Evolutionary conservation across 2,797 vertebrate genomes (phyloP).

Genomic region (Ispidina picta): DNA sequence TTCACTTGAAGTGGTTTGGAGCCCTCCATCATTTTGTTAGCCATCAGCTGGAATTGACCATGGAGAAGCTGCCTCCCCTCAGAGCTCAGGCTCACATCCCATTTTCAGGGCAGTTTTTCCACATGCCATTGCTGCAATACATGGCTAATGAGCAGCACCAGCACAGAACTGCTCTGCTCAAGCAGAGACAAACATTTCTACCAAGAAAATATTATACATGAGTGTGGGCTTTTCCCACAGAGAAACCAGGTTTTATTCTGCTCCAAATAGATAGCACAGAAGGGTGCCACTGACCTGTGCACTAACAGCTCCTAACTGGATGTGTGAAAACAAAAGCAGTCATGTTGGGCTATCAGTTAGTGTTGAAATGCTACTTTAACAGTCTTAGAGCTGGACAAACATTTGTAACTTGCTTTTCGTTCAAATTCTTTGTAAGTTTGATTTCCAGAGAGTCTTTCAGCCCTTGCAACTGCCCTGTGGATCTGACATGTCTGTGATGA

Average conservation of each 20-base stretch:
- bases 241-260: not conserved
- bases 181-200: not conserved
- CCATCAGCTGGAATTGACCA: not conserved
- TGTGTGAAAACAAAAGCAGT: not conserved
- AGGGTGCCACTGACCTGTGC: not conserved
- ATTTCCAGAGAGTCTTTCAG: not conserved
- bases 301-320: not conserved
- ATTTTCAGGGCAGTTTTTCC: not conserved
- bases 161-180: not conserved
- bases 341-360: not conserved
- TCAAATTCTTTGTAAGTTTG: not conserved
- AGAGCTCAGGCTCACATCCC: not conserved
- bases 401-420: not conserved
- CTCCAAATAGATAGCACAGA: not conserved
- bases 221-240: not conserved
- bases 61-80: not conserved
- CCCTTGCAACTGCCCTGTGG: not conserved
- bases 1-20: conserved; percentile 2
- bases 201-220: not conserved
- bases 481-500: not conserved
- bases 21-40: not conserved
- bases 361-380: not conserved
- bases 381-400: not conserved
- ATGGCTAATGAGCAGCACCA: not conserved
- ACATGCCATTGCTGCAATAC: not conserved